Evolutionary conservation across 2,888 invertebrate species (phyloP).

Genomic region (Dioctria rufipes): DNA sequence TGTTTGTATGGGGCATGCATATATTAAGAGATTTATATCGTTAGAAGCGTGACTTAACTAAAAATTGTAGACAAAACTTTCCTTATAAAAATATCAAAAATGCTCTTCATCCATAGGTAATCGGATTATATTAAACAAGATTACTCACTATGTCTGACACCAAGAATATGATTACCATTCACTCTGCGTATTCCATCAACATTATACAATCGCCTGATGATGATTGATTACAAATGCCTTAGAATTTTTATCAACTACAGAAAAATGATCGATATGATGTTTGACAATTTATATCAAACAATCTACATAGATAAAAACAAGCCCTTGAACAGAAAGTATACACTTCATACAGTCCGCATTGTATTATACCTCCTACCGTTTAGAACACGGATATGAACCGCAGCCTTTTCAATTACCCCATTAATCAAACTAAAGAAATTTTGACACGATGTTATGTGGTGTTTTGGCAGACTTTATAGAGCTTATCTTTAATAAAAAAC

Average conservation of each 20-base stretch:
- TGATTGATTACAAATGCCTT: neutral
- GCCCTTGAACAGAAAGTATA: neutral
- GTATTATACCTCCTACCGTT: neutral
- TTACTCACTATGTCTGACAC: too few relatives aligned
- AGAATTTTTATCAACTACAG: neutral
- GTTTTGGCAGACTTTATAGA: conserved; percentile 18
- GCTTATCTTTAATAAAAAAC: conserved; percentile 9
- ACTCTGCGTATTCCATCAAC: neutral
- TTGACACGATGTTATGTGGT: conserved; percentile 27
- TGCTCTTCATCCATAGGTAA: neutral
- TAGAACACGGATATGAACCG: neutral
- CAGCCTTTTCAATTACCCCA: conserved; percentile 18
- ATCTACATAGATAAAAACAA: neutral
- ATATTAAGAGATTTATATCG: neutral
- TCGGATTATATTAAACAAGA: neutral
- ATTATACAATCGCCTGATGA: neutral
- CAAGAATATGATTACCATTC: too few relatives aligned
- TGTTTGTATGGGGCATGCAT: neutral
- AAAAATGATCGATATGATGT: neutral
- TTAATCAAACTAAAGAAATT: conserved; percentile 21
- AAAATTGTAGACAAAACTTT: neutral
- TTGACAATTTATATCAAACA: neutral
- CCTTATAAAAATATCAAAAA: neutral
- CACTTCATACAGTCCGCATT: too few relatives aligned
- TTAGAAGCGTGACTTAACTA: neutral